Evolutionary conservation across 1,140 invertebrate species (phyloP).

Genomic region (Hyphantria cunea): DNA sequence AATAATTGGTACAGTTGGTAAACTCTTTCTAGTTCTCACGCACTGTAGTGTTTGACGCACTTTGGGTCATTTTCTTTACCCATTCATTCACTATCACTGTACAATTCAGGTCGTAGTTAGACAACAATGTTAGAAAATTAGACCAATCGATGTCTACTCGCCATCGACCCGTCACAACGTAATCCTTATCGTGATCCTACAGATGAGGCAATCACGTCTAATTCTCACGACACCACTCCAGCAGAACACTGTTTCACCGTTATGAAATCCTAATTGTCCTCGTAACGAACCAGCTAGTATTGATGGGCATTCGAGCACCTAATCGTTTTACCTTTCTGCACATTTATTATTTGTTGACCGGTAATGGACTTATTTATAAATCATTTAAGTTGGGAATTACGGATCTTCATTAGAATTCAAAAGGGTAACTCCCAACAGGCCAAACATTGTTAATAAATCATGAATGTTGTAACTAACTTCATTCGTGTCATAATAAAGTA

Average conservation of each 20-base stretch:
- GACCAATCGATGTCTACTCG: slow-evolving; percentile 20
- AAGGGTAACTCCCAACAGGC: too few relatives aligned
- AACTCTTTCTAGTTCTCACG: slow-evolving; percentile 42
- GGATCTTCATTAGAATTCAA: too few relatives aligned
- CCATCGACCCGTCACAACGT: slow-evolving; percentile 19
- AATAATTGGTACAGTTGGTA: slow-evolving; percentile 12
- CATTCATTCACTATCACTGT: slow-evolving; percentile 33
- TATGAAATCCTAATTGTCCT: slow-evolving; percentile 49
- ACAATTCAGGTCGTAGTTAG: slow-evolving; percentile 7
- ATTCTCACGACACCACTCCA: slow-evolving; percentile 38
- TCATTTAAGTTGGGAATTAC: too few relatives aligned
- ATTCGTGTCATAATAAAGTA: too few relatives aligned
- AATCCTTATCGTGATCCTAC: slow-evolving; percentile 37
- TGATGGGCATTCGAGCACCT: slow-evolving; percentile 1
- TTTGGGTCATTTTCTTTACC: slow-evolving; percentile 35
- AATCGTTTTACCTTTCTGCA: not conserved
- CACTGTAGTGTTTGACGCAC: slow-evolving; percentile 19
- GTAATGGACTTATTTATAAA: too few relatives aligned
- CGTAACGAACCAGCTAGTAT: slow-evolving; percentile 24
- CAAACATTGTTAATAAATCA: too few relatives aligned
- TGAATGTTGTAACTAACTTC: too few relatives aligned
- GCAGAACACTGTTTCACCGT: slow-evolving; percentile 34
- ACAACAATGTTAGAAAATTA: slow-evolving; percentile 31
- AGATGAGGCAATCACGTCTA: slow-evolving; percentile 34
- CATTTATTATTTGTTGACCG: not conserved